Base-by-base conservation (phyloP, 2,797 vertebrate genomes). In the Sternotherus odoratus region DNA sequence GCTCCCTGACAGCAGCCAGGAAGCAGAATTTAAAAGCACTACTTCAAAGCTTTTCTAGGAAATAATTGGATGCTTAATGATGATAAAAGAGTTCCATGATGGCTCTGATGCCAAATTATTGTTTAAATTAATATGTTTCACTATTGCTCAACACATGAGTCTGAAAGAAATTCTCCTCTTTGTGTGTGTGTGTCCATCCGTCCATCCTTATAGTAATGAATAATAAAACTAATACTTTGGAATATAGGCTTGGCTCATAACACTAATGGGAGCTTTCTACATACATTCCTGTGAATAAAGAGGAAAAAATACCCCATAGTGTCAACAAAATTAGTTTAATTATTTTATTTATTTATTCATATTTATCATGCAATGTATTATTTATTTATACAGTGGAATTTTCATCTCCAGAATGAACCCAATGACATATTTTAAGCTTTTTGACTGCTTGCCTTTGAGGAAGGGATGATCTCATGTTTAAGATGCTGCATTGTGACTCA, bases 41-140 rank as follows among this genome's bases (percentile, higher is more conserved):
- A 86, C 93, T 97, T 96, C 95, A 97, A 95, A 92, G 91, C 57
- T 86, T 95, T 86, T 81, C 85, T 87, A 84, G 88, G 85, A 94
- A 96, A 90, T 95, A 91, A 92, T 36, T 90, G 92, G 92, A 92
- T 83, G 60, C 23, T 91, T 91, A 87, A 92, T 86, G 91, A 86
- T 90, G 95, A 46, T 86, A 74, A 74, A 96, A 91, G 66, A 6
- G 83, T 89, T 96, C 63, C 16, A 8, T 69, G 77, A 96, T 66
- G 91, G 23, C 43, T 95, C 53, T 92, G 83, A 95, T 57, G 53
- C 79, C 66, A 91, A 93, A 33, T 16, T 93, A 86, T 85, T 90
- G 54, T 90, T 93, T 90, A 90, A 95, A 92, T 93, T 91, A 79
- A 94, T 95, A 95, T 83, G 85, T 80, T 92, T 88, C 92, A 83